Evolutionary conservation across 2,113 vertebrate species (phyloP).

Genomic region (Perognathus longimembris): DNA sequence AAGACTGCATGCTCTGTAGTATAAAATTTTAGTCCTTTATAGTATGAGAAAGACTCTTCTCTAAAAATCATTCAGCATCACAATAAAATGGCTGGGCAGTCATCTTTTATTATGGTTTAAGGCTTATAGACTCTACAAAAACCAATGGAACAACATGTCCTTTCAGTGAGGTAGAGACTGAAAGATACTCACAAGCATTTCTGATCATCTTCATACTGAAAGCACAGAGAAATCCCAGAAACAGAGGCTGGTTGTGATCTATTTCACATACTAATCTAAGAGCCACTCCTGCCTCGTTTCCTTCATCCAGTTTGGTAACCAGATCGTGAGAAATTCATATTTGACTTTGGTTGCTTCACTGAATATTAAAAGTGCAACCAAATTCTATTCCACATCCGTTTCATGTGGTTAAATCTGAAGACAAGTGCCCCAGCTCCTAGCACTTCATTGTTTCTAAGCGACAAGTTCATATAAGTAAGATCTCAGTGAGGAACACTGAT

Average conservation of each 20-base stretch:
- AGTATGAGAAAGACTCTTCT: neutral
- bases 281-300: neutral
- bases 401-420: slow-evolving; percentile 52
- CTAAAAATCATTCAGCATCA: neutral
- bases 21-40: slow-evolving; percentile 23
- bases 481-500: slow-evolving; percentile 20
- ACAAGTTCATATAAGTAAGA: neutral
- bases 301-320: neutral
- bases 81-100: neutral
- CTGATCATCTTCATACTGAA: neutral
- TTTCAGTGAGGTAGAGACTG: fast-evolving
- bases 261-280: neutral
- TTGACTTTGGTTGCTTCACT: slow-evolving; percentile 19
- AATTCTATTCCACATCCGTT: slow-evolving; percentile 41
- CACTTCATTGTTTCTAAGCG: neutral
- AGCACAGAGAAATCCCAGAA: neutral
- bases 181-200: neutral
- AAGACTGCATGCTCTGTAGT: neutral
- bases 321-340: slow-evolving; percentile 16
- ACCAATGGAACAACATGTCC: neutral
- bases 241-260: neutral
- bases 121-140: neutral
- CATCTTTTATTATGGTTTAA: slow-evolving; percentile 19
- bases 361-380: slow-evolving; percentile 30
- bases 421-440: neutral